A percentile compares a stretch with the other conserved stretches of the same genome.
phyloP scores from a whole-genome alignment of 2,113 vertebrate species.

The Tenebrosternarchus preto region DNA sequence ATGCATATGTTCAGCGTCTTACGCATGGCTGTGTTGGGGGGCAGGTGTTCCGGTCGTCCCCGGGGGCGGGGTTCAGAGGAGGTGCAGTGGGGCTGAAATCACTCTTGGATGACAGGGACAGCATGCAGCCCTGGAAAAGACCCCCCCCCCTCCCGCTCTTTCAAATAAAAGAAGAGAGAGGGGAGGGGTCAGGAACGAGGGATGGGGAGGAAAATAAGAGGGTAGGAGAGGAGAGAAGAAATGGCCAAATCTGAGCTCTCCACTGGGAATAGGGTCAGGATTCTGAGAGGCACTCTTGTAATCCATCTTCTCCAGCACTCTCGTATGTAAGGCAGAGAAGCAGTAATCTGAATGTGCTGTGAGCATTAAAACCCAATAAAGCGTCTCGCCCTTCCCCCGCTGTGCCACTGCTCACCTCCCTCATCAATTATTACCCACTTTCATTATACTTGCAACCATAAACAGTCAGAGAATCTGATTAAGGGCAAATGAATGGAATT shows the following conservation, averaged over 20 bases:
- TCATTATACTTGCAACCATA: conserved; percentile 29
- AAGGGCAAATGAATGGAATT: not conserved
- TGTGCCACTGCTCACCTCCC: conserved; percentile 1
- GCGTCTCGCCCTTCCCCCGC: conserved; percentile 32
- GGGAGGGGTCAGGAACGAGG: not conserved
- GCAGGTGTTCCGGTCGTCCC: conserved; percentile 68
- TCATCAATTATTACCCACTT: conserved; percentile 54
- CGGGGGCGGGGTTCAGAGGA: conserved; percentile 46
- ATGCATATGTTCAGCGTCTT: conserved; percentile 67
- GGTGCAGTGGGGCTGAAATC: conserved; percentile 67
- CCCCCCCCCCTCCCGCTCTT: conserved; percentile 62
- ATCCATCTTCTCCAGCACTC: conserved; percentile 50
- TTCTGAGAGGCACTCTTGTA: conserved; percentile 41
- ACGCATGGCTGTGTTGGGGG: conserved; percentile 62
- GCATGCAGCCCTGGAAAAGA: conserved; percentile 59
- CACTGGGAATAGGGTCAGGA: conserved; percentile 48
- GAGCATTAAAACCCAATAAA: conserved; percentile 50
- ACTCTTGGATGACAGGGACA: conserved; percentile 72
- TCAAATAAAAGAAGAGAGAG: not conserved
- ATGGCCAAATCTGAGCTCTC: conserved; percentile 19
- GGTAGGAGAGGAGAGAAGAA: not conserved
- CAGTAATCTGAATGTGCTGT: conserved; percentile 40
- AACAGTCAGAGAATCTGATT: conserved; percentile 38
- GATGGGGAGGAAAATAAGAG: not conserved
- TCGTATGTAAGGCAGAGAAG: conserved; percentile 30